These are phyloP conservation scores for Propithecus deckenii DNA, from an alignment of 2,797 vertebrate genomes.

Conservation along the genomic window DNA sequence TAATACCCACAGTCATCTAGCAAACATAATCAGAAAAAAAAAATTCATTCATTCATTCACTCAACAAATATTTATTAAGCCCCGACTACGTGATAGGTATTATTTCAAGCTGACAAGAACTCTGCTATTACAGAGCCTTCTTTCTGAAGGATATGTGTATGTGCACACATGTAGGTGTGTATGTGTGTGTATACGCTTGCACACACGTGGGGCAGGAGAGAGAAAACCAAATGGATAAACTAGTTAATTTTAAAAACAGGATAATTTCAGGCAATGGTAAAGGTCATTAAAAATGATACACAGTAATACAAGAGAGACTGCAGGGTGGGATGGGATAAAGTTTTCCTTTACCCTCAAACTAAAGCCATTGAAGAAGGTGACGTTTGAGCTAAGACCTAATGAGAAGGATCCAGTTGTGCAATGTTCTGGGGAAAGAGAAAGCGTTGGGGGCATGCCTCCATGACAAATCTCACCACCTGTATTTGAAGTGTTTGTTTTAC, in stretches of 20 bases:
- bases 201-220: background rate
- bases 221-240: background rate
- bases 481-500: background rate
- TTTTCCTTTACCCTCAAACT: background rate
- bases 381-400: background rate
- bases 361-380: background rate
- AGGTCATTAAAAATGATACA: background rate
- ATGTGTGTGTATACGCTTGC: too few species aligned
- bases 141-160: background rate
- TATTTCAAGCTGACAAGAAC: background rate
- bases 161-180: background rate
- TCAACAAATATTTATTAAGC: background rate
- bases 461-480: background rate
- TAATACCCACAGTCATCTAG: background rate
- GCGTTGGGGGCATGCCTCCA: accelerated
- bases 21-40: background rate
- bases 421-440: background rate
- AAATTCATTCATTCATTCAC: background rate
- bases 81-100: background rate
- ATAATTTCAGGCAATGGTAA: background rate
- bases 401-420: background rate
- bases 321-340: too few species aligned
- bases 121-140: background rate
- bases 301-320: background rate
- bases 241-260: background rate